A percentile compares a stretch with the other conserved stretches of the same genome.
These are phyloP conservation scores for Himalopsyche phryganea DNA, from an alignment of 1,140 invertebrate genomes.

Conservation along the genomic window DNA sequence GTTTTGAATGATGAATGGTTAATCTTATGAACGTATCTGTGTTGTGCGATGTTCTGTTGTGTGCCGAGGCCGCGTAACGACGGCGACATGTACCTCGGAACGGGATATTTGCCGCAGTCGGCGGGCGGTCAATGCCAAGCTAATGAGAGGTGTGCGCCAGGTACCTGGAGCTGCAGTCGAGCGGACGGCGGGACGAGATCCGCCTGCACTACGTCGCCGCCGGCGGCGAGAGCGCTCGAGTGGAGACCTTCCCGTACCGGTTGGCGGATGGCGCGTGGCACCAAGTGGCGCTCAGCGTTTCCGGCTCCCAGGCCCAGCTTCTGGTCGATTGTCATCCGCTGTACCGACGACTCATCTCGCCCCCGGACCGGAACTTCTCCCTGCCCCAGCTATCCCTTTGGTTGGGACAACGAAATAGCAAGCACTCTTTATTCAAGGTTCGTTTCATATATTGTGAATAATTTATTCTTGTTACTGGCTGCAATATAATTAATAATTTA, in stretches of 20 bases:
- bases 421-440: constrained; percentile 86
- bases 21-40: constrained; percentile 8
- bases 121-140: background rate
- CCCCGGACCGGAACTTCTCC: constrained; percentile 72
- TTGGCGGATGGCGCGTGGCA: constrained; percentile 85
- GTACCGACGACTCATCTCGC: constrained; percentile 63
- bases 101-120: constrained; percentile 13
- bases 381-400: constrained; percentile 71
- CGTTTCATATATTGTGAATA: constrained; percentile 33
- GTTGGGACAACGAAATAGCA: constrained; percentile 81
- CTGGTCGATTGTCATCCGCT: constrained; percentile 82
- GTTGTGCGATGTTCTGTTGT: constrained; percentile 27
- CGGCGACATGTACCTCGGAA: constrained; percentile 35
- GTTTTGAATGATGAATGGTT: background rate
- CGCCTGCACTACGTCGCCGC: constrained; percentile 69
- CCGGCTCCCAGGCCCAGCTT: constrained; percentile 76
- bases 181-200: constrained; percentile 81
- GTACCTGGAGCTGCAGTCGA: constrained; percentile 88
- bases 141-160: constrained; percentile 47
- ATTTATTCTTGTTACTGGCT: too few species aligned
- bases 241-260: constrained; percentile 82
- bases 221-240: constrained; percentile 61
- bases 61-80: constrained; percentile 8
- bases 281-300: constrained; percentile 76
- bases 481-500: too few species aligned